phyloP scores from a whole-genome alignment of 2,888 invertebrate species.

The Tachina fera region DNA sequence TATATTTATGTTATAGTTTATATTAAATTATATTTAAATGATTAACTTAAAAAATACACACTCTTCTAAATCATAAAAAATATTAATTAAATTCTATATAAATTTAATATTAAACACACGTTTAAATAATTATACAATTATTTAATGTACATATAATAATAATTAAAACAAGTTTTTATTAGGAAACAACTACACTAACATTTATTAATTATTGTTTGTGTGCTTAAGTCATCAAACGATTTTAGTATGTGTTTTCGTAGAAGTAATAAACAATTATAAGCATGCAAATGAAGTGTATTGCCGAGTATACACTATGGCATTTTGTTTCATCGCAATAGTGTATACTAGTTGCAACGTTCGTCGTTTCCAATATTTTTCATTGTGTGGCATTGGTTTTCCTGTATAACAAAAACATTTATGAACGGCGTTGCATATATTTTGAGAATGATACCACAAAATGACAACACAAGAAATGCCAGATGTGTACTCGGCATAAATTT shows the following conservation, averaged over 20 bases:
- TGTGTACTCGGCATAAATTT: too few relatives aligned
- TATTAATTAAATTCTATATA: constrained; percentile 30
- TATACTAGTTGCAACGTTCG: too few relatives aligned
- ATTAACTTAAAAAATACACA: neutral
- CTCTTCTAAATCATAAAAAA: constrained; percentile 12
- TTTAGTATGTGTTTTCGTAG: neutral
- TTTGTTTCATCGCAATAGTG: too few relatives aligned
- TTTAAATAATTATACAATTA: constrained; percentile 41
- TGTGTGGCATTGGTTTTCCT: too few relatives aligned
- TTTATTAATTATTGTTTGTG: neutral
- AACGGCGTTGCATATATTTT: too few relatives aligned
- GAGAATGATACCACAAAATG: too few relatives aligned
- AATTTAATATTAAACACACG: constrained; percentile 48
- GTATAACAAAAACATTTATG: too few relatives aligned
- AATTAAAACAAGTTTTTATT: constrained; percentile 21
- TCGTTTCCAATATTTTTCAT: too few relatives aligned
- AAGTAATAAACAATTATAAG: neutral
- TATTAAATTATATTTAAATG: neutral
- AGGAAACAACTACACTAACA: constrained; percentile 3
- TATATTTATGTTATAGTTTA: too few relatives aligned
- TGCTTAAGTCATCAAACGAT: neutral
- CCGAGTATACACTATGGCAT: too few relatives aligned
- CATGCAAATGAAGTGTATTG: neutral
- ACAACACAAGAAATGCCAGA: too few relatives aligned
- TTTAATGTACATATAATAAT: constrained; percentile 8